Evolutionary conservation across 2,797 vertebrate genomes (phyloP), one percentile per base, ranked within the genome.

Genomic region (Streptopelia turtur): DNA sequence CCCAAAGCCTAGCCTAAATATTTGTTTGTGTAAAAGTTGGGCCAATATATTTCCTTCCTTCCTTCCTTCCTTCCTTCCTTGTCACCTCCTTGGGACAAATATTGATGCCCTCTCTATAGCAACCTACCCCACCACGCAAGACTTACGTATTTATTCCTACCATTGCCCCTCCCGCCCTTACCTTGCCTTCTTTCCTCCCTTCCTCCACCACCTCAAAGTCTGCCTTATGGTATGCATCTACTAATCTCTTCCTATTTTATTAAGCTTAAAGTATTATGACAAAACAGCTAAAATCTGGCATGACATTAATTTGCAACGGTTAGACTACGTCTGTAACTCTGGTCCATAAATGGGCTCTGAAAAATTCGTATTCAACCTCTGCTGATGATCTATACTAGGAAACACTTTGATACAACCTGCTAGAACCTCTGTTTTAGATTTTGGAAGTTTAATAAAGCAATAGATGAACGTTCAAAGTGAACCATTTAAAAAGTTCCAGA

Each of bases 71-170:
- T 37, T 37, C 37, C 37, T 37, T 37, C 66, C 33, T 37, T 69
- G 37, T 30, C 81, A 93, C 47, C 28, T 93, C 64, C 60, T 18
- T n/a, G 47, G 43, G 63, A 87, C 63, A 84, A 92, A 87, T 76
- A 77, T 11, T 77, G 87, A 71, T 13, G 15, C 2, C 12, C 16
- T 52, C 78, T 87, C 87, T 69, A 39, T 18, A 93, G 89, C 86
- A 89, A 82, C 50, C 24, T 57, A 55, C 14, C 0, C 0, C 35
- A 64, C n/a, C 72, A 65, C 37, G 27, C 37, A 77, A 55, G 52
- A 56, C 11, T 78, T 33, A 21, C 0, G 0, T 43, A 27, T 63
- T 60, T 78, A 68, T 16, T 76, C 37, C 21, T 30, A 25, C 14
- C 33, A 84, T 5, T 3, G 1, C 10, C 52, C 23, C 17, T 41